Base-by-base conservation (phyloP, 2,888 invertebrate species). In the Keiferia lycopersicella region DNA sequence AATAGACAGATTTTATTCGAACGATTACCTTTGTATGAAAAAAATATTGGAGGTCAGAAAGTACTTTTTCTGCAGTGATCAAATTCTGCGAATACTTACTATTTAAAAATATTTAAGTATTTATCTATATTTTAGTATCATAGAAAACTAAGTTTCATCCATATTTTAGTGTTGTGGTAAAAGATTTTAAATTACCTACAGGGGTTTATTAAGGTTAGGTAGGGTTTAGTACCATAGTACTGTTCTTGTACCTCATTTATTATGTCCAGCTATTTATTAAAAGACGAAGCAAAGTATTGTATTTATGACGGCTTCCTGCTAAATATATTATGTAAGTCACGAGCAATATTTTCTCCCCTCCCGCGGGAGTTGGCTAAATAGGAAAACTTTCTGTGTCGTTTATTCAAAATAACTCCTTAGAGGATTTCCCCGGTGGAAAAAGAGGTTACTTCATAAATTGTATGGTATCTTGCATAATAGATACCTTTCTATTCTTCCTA, bases 301-400 rank as follows among this genome's bases (percentile, higher is more conserved):
- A 41, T n/a, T 12, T 41, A n/a, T 41, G n/a, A 41, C 41, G 14
- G 16, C 45, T 45, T 45, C 45, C n/a, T 45, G 16, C 16, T n/a
- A 45, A 30, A 18, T 56, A n/a, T 3, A 53, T 10, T 34, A 72
- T 73, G 67, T 58, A 66, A 74, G 70, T 73, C 78, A 80, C 78
- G 78, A 74, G 65, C 69, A 58, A 69, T 71, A 66, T 78, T 76
- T 78, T 76, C 73, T 71, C 69, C 65, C 67, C 69, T 74, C 78
- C 72, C 63, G n/a, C 63, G 66, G 73, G 74, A 64, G 61, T 68
- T 48, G 26, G 67, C 73, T 73, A 67, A 76, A 78, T 76, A 74
- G 78, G 74, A 77, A 79, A 78, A 78, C 76, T 79, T 81, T 80
- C 78, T 73, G 66, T 71, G 66, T 73, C 75, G 72, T 75, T 75